Evolutionary conservation across 2,797 vertebrate genomes (phyloP).

Genomic region (Crypturellus tataupa): DNA sequence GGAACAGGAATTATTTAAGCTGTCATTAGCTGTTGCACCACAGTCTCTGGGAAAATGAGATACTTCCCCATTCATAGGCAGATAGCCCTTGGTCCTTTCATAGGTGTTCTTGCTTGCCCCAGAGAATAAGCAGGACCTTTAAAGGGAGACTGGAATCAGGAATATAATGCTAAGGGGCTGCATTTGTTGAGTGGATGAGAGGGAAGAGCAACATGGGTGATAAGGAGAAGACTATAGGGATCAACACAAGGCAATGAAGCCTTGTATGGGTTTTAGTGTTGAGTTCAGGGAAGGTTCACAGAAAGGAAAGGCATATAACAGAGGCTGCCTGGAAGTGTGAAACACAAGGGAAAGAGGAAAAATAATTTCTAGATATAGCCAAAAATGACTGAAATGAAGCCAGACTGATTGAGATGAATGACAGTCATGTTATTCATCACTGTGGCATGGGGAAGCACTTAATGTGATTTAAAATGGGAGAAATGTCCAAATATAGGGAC

Average conservation of each 20-base stretch:
- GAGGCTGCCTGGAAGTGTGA: background rate
- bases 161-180: background rate
- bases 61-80: background rate
- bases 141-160: background rate
- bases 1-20: background rate
- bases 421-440: background rate
- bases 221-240: background rate
- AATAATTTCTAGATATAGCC: background rate
- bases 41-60: background rate
- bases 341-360: background rate
- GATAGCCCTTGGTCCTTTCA: background rate
- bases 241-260: background rate
- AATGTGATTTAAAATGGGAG: constrained; percentile 58
- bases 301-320: background rate
- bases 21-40: background rate
- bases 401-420: background rate
- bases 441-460: constrained; percentile 2
- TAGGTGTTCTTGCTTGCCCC: background rate
- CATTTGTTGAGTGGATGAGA: background rate
- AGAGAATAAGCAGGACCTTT: background rate
- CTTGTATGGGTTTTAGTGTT: background rate
- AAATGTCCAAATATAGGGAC: constrained; percentile 46
- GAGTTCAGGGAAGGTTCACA: background rate
- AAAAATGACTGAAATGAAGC: background rate
- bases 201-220: background rate